Base-by-base conservation (phyloP, 2,113 vertebrate species). In the Psilopsiagon aurifrons region DNA sequence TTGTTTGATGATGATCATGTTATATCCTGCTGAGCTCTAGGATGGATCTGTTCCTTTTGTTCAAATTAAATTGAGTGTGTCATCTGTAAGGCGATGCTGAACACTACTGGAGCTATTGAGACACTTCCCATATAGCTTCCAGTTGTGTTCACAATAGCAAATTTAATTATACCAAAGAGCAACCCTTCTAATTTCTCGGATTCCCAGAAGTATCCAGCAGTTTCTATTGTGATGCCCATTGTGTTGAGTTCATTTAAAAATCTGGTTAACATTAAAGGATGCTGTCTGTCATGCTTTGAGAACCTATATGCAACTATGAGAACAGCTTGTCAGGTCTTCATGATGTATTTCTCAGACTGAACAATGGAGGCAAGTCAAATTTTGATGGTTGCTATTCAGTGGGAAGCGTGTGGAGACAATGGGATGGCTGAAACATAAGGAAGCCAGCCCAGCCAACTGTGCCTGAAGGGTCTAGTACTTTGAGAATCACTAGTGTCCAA, bases 251-350 rank as follows among this genome's bases (percentile, higher is more conserved):
- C 22, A 35, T 82, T 91, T 89, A 57, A 52, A 71, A 94, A 94
- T 95, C 90, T 96, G 96, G 83, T 79, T 95, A 87, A 80, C 77
- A 91, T 95, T 97, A 93, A 90, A 89, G 83, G 73, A 27, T 71
- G 62, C 86, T 92, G 78, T 49, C 90, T 91, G 74, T 90, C 90
- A 80, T 43, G 54, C 67, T 86, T 88, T 73, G 89, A 83, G 92
- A 92, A 90, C 78, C 84, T 95, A 94, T 94, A 76, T 82, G 17
- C 62, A 76, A 4, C 75, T 37, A 64, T 46, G 87, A 91, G 84
- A 80, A 46, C 81, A 71, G 14, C 92, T 92, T 97, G 95, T 94
- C 94, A 96, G 87, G 68, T 52, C 70, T 83, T 73, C 37, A 0
- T 87, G 91, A 95, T 96, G 70, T 76, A 88, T 93, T 95, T 96